Evolutionary conservation across 2,888 invertebrate genomes (phyloP).

Genomic region (Caenorhabditis virilis): DNA sequence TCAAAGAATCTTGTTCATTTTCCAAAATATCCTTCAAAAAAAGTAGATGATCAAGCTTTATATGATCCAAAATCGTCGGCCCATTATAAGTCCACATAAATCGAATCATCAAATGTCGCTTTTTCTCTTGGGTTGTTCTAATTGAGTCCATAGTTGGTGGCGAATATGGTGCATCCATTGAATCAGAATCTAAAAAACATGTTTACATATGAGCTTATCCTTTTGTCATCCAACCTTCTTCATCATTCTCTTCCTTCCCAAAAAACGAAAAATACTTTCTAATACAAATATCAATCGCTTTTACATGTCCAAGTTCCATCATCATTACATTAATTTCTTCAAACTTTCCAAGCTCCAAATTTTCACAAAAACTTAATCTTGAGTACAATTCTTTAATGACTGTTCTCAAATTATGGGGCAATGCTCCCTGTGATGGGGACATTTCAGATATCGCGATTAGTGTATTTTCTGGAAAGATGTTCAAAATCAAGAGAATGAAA

Average conservation of each 20-base stretch:
- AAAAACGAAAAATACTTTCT: slow-evolving; percentile 14
- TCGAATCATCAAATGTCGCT: slow-evolving; percentile 1
- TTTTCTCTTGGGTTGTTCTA: background rate
- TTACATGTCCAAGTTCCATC: slow-evolving; percentile 12
- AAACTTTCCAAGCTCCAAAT: slow-evolving; percentile 3
- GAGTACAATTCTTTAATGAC: slow-evolving; percentile 20
- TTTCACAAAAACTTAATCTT: slow-evolving; percentile 4
- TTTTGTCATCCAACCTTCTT: background rate
- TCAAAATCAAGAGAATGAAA: too few species aligned
- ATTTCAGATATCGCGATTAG: too few species aligned
- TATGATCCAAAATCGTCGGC: slow-evolving; percentile 4
- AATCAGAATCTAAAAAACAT: background rate
- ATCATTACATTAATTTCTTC: slow-evolving; percentile 8
- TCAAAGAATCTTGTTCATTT: background rate
- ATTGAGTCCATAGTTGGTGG: background rate
- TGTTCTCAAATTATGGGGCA: slow-evolving; percentile 9
- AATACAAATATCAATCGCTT: slow-evolving; percentile 7
- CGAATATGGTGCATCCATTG: too few species aligned
- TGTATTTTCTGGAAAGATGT: too few species aligned
- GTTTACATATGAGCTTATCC: background rate
- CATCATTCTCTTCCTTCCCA: slow-evolving; percentile 1
- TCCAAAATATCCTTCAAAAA: background rate
- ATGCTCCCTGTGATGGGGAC: too few species aligned
- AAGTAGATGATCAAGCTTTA: slow-evolving; percentile 18
- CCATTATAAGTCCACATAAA: slow-evolving; percentile 28